These are phyloP conservation scores for Teinopalpus imperialis DNA, from an alignment of 2,888 invertebrate genomes.

Conservation along the genomic window DNA sequence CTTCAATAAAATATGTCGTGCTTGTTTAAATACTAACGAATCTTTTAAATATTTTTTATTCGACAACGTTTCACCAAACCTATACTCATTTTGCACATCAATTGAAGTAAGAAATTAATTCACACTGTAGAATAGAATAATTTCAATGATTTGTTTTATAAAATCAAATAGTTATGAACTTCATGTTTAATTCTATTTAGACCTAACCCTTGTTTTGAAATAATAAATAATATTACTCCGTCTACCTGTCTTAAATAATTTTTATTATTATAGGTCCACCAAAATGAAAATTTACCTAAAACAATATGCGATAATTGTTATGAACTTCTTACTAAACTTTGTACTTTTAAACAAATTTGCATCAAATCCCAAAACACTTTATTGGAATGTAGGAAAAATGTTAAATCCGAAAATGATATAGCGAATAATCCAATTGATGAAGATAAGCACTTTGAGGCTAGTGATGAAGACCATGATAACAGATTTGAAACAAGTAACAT, in stretches of 20 bases:
- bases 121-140: no score
- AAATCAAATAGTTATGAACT: no score
- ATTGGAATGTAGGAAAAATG: constrained; percentile 25
- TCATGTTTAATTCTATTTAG: no score
- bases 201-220: no score
- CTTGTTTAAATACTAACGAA: constrained; percentile 57
- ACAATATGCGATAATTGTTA: constrained; percentile 62
- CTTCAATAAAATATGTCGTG: constrained; percentile 57
- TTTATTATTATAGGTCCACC: no score
- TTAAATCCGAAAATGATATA: constrained; percentile 13
- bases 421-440: background rate
- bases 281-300: constrained; percentile 57
- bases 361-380: constrained; percentile 59
- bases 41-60: constrained; percentile 53
- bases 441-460: background rate
- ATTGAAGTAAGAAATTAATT: constrained; percentile 54
- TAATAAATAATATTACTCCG: no score
- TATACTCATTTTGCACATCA: constrained; percentile 67
- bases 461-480: constrained; percentile 7
- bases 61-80: constrained; percentile 57
- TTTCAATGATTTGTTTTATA: no score
- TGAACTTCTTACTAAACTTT: constrained; percentile 51
- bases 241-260: no score
- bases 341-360: constrained; percentile 64
- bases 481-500: constrained; percentile 6